These are phyloP conservation scores for Chaenocephalus aceratus DNA, from an alignment of 2,113 vertebrate species.

Conservation along the genomic window DNA sequence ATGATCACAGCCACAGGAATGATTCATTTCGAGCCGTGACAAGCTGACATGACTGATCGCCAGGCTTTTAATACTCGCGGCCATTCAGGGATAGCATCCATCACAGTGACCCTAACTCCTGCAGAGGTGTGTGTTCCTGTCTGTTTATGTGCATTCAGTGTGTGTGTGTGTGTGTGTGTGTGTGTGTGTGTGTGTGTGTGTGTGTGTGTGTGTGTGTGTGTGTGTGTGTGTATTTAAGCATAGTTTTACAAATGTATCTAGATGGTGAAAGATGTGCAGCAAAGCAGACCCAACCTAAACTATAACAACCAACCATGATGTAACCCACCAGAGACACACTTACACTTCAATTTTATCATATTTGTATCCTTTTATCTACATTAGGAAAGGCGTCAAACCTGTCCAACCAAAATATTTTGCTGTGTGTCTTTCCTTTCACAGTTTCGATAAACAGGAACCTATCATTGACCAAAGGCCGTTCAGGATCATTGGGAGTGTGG, in stretches of 20 bases:
- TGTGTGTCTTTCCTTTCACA: background rate
- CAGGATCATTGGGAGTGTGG: background rate
- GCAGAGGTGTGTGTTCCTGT: conserved; percentile 59
- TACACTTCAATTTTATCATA: conserved; percentile 40
- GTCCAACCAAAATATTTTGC: background rate
- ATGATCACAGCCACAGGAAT: conserved; percentile 53
- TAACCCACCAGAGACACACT: background rate
- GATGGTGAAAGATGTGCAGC: conserved; percentile 11
- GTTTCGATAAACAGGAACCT: background rate
- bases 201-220: too few relatives aligned
- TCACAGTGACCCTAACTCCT: conserved; percentile 76
- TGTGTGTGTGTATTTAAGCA: conserved; percentile 7
- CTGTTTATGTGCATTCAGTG: background rate
- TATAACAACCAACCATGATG: background rate
- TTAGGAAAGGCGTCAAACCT: background rate
- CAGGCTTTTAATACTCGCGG: conserved; percentile 79
- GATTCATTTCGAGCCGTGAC: conserved; percentile 67
- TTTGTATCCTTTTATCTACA: conserved; percentile 6
- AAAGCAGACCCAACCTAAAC: background rate
- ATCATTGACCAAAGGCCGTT: background rate
- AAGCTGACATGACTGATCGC: conserved; percentile 64
- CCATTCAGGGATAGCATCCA: conserved; percentile 72
- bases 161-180: background rate
- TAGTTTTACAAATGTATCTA: conserved; percentile 21
- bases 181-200: too few relatives aligned